Evolutionary conservation across 1,140 invertebrate genomes (phyloP), one percentile per base, ranked within the genome.

Genomic region (Araneus ventricosus): DNA sequence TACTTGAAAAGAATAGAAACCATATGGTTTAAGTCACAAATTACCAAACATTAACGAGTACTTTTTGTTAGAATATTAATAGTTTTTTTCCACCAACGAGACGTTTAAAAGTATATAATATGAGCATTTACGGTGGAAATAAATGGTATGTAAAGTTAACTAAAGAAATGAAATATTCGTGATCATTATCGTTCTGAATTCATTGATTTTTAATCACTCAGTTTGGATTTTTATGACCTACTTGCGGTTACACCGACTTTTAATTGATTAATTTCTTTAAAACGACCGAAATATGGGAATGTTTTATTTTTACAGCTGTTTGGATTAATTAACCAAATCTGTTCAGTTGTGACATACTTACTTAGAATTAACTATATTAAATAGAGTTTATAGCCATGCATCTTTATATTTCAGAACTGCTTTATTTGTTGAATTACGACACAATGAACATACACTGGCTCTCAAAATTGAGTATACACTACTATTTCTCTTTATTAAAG

Each of bases 21-120:
- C 52, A 22, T 59, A n/a, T 86, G 84, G 84, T 86, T 27, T 61
- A 86, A 86, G 84, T 86, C 84, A 34, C 30, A 86, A 86, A 86
- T 86, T 86, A 86, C 52, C 52, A 59, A 86, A 61, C 52, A 57
- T 86, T 34, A 57, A 86, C 52, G 30, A 10, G 27, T 0, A 61
- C 30, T 86, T 86, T 86, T 86, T 86, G n/a, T 39, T 24, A 6
- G 70, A 34, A 75, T 75, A 75, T 75, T 75, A 75, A 75, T 37
- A 75, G 70, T 4, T 37, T 34, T 75, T 37, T 75, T 22, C 17
- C 27, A 14, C 30, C 27, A 34, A 75, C 20, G 34, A 75, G 70
- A 34, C 70, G 27, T 67, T 75, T 20, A 75, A 30, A 75, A 75
- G 5, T 75, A 63, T 63, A 75, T 37, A 34, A 75, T 20, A 14